A percentile compares a stretch with the other conserved stretches of the same genome.
phyloP scores from a whole-genome alignment of 2,888 invertebrate species.

The Tetheella fluctuosa region DNA sequence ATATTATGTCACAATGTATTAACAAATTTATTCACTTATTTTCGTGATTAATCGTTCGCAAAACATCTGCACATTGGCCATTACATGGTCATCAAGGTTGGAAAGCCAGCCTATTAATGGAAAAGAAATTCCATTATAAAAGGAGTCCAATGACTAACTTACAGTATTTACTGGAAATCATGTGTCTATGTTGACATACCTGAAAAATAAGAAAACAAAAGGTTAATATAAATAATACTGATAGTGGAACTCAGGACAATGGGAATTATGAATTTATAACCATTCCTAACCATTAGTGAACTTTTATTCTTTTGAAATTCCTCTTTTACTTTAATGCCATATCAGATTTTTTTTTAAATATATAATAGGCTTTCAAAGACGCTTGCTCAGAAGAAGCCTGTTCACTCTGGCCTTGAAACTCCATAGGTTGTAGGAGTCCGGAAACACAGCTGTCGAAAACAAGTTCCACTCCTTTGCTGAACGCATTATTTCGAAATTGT shows the following conservation, averaged over 20 bases:
- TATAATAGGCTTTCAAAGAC: too few species aligned
- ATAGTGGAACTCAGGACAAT: not conserved
- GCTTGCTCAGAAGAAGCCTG: too few species aligned
- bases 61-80: constrained; percentile 19
- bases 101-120: not conserved
- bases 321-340: too few species aligned
- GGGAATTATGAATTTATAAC: too few species aligned
- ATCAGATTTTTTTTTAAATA: too few species aligned
- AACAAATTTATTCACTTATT: constrained; percentile 21
- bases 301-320: too few species aligned
- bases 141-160: not conserved
- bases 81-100: constrained; percentile 26
- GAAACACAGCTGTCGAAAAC: too few species aligned
- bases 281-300: too few species aligned
- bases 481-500: too few species aligned
- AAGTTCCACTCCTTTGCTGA: too few species aligned
- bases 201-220: not conserved
- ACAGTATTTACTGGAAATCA: not conserved
- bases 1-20: constrained; percentile 29
- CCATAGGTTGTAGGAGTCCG: too few species aligned
- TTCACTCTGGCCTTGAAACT: too few species aligned
- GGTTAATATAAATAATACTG: not conserved
- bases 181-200: not conserved
- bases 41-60: constrained; percentile 26
- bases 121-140: not conserved